Percentiles rank a stretch among this genome's conserved stretches.
Conservation (phyloP, 1,140 invertebrate species). For the Aphelenchoides besseyi region DNA sequence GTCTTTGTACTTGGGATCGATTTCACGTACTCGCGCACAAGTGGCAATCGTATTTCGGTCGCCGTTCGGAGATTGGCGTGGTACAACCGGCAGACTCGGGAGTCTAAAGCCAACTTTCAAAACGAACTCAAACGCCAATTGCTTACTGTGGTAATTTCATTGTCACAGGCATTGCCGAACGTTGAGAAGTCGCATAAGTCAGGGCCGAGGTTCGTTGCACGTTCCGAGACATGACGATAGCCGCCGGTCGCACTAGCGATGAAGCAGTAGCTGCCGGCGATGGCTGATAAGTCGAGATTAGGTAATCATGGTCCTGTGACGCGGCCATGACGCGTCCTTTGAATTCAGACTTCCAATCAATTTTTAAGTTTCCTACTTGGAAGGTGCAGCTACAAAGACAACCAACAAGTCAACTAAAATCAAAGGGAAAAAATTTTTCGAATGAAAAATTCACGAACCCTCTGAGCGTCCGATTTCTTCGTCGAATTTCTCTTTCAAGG, state of each 20-base stretch:
- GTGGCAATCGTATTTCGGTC: not conserved
- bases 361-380: no score
- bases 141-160: constrained; percentile 20
- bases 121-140: not conserved
- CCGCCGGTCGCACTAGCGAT: constrained; percentile 4
- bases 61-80: not conserved
- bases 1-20: constrained; percentile 8
- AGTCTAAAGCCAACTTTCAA: constrained; percentile 4
- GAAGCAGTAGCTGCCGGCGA: not conserved
- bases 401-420: no score
- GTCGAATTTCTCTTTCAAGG: no score
- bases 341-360: no score
- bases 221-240: constrained; percentile 1
- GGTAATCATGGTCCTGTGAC: not conserved
- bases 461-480: no score
- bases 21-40: constrained; percentile 10
- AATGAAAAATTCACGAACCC: no score
- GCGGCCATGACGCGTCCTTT: no score
- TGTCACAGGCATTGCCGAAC: not conserved
- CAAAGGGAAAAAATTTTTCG: no score
- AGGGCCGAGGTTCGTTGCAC: not conserved
- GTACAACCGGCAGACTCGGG: not conserved
- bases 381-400: no score
- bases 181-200: constrained; percentile 9
- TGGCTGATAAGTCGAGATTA: not conserved